Conservation (phyloP, 2,888 invertebrate species). For the Smittia sp. region DNA sequence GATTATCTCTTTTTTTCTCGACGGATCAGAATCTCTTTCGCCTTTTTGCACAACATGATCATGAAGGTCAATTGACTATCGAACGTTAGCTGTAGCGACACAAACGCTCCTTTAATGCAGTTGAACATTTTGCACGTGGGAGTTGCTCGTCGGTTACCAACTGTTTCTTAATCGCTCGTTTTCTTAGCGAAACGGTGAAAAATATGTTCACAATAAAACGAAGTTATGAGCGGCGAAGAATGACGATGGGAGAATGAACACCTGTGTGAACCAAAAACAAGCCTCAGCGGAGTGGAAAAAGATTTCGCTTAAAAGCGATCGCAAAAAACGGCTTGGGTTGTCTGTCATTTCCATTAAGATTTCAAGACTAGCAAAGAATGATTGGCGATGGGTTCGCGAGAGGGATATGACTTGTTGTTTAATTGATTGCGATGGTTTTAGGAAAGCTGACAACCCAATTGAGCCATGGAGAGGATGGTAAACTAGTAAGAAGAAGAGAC, state of each 20-base stretch:
- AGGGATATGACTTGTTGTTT: not conserved
- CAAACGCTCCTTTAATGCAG: no score
- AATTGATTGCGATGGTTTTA: not conserved
- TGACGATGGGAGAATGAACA: constrained; percentile 13
- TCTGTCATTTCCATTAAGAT: constrained; percentile 20
- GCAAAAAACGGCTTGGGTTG: not conserved
- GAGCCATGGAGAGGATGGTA: no score
- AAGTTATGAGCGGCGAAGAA: not conserved
- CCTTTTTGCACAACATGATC: no score
- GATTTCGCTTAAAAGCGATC: not conserved
- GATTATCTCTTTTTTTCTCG: not conserved
- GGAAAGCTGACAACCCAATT: no score
- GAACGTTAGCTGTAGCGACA: no score
- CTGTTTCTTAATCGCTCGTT: not conserved
- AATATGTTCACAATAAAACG: constrained; percentile 1
- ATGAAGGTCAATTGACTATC: no score
- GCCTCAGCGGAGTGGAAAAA: not conserved
- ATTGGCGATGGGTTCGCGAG: not conserved
- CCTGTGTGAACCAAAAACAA: constrained; percentile 21
- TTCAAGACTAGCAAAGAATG: not conserved
- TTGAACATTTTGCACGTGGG: no score
- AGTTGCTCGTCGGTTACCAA: no score
- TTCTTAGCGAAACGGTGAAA: constrained; percentile 8
- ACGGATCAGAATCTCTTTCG: no score
- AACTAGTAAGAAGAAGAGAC: no score